Percentiles rank a stretch among this genome's conserved stretches.
Conservation (phyloP, 2,113 vertebrate species). For the Genyomyrus donnyi region DNA sequence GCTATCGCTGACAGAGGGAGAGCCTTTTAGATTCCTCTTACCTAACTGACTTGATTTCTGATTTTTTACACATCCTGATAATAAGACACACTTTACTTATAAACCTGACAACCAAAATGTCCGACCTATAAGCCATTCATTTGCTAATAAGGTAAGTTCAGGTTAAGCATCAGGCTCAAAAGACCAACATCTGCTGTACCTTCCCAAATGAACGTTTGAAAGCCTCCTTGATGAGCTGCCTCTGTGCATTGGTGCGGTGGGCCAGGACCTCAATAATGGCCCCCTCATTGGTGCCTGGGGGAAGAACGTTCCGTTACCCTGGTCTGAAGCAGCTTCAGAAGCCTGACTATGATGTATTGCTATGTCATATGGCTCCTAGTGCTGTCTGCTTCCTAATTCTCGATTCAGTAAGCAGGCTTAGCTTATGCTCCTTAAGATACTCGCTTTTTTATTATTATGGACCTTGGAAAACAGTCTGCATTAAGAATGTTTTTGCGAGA, state of each 20-base stretch:
- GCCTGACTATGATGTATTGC: background rate
- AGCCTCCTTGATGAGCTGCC: constrained; percentile 78
- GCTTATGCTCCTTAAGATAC: background rate
- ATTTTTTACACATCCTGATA: background rate
- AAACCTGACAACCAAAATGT: background rate
- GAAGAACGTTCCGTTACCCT: constrained; percentile 8
- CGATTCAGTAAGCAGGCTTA: background rate
- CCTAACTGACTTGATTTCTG: background rate
- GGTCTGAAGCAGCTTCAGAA: background rate
- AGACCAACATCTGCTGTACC: constrained; percentile 54
- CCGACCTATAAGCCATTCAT: background rate
- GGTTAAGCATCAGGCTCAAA: background rate
- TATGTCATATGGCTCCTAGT: background rate
- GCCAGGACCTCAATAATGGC: constrained; percentile 63
- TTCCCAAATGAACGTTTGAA: constrained; percentile 79
- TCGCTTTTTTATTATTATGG: background rate
- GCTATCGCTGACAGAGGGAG: background rate
- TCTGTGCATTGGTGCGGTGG: constrained; percentile 69
- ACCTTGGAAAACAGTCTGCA: background rate
- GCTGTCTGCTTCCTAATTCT: background rate
- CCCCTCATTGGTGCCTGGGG: constrained; percentile 80
- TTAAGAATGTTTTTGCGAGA: background rate
- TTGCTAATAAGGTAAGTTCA: background rate
- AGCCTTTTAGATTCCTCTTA: background rate
- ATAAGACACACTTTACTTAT: background rate